phyloP scores from a whole-genome alignment of 2,797 vertebrate genomes.

The Phoeniculus purpureus region DNA sequence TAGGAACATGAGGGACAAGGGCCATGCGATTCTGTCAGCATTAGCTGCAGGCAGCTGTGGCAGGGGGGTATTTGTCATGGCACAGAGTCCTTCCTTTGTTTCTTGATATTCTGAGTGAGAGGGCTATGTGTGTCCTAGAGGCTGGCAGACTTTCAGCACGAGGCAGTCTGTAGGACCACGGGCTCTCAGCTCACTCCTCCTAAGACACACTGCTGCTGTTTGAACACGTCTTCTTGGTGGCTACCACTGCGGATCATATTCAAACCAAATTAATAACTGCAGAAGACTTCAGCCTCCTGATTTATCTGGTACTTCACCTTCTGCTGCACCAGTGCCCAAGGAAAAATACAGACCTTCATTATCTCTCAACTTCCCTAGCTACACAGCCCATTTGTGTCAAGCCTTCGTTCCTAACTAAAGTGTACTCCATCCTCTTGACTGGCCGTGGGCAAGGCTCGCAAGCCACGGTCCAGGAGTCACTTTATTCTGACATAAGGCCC shows the following conservation, averaged over 20 bases:
- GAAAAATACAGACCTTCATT: not conserved
- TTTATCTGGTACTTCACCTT: not conserved
- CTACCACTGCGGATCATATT: not conserved
- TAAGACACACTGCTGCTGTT: not conserved
- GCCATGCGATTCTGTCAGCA: not conserved
- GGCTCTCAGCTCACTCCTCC: not conserved
- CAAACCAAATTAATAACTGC: not conserved
- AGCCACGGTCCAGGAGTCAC: not conserved
- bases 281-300: not conserved
- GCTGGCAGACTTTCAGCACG: not conserved
- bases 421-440: not conserved
- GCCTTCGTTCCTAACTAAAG: not conserved
- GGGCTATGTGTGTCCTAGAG: not conserved
- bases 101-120: not conserved
- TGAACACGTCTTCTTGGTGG: not conserved
- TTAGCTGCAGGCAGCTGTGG: not conserved
- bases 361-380: not conserved
- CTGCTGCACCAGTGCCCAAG: not conserved
- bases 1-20: not conserved
- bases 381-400: not conserved
- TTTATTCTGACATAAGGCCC: not conserved
- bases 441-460: not conserved
- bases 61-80: not conserved
- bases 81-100: not conserved
- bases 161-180: not conserved